Evolutionary conservation across 2,113 vertebrate species (phyloP).

Genomic region (Pan troglodytes): NHGRI_mPanTro3-v2.1_pri NC_072421.2:38554501-38555000

Average conservation of each 20-base stretch:
- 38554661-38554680: background rate
- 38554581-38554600: background rate
- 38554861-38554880: slow-evolving; percentile 96
- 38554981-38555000: slow-evolving; percentile 80
- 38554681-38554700: background rate
- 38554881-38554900: slow-evolving; percentile 94
- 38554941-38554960: slow-evolving; percentile 95
- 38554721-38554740: background rate
- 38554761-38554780: background rate
- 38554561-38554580: background rate
- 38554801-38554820: background rate
- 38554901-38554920: slow-evolving; percentile 95
- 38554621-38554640: background rate
- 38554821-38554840: background rate
- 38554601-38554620: background rate
- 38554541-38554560: background rate
- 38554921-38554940: slow-evolving; percentile 90
- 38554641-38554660: background rate
- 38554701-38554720: background rate
- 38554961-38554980: slow-evolving; percentile 93
- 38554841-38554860: slow-evolving; percentile 92
- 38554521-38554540: background rate
- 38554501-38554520: background rate
- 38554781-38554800: background rate
- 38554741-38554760: background rate